Evolutionary conservation across 35 echinoderm and acorn worm genomes (phyloP), one percentile per base, ranked within the genome.

Genomic region (Diadema setosum): DNA sequence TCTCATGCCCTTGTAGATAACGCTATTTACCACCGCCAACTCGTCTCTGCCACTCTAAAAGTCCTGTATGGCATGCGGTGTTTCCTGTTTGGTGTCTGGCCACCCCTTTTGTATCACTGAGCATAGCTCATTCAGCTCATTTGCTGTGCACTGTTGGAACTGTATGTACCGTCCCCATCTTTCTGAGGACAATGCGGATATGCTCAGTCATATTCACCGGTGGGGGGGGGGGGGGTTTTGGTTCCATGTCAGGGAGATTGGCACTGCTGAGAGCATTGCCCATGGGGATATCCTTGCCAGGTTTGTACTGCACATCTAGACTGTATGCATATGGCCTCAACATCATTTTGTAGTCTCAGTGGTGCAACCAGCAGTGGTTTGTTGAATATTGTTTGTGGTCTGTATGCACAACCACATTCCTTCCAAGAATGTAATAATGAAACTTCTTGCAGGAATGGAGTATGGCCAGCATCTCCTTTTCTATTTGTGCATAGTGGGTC

Each of bases 401-500:
- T 3, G 59, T 65, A 1, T 89, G 2, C 7, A 89, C 58, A 2
- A 23, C 74, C 14, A 96, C 90, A 1, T 24, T 55, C 45, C 82
- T 90, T 0, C 84, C 87, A 52, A 93, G 93, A 3, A 97, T 90
- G 45, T 90, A 97, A 18, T 93, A 87, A 40, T 97, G 91, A 37
- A 93, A 97, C 27, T 87, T 93, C 83, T 93, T 83, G 45, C 94
- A 93, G 25, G 83, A 42, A 43, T 90, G 76, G 0, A 93, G 67
- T 30, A 97, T 97, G 0, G 87, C 95, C 0, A 93, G 17, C 90
- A 93, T 93, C 20, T 96, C 94, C 69, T 97, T 97, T 57, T 92
- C 90, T n/a, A 90, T 96, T 41, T 85, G 81, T 16, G 89, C 85
- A 73, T 90, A 89, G 5, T 87, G 36, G 61, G 52, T 83, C 41